Conservation (phyloP, 2,888 invertebrate genomes). For the Marronus borbonicus region DNA sequence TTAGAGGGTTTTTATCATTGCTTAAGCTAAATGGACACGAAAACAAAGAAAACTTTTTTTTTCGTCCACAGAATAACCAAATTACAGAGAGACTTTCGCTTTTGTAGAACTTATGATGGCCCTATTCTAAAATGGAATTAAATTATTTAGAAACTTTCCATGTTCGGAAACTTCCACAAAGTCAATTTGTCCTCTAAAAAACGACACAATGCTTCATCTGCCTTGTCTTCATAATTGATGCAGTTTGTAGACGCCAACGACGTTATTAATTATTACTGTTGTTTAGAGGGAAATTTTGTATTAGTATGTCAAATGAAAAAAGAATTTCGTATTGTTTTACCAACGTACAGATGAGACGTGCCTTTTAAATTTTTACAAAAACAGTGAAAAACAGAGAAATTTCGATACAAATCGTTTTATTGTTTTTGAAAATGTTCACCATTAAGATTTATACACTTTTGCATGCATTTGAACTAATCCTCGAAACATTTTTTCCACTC, state of each 20-base stretch:
- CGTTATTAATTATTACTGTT: conserved; percentile 3
- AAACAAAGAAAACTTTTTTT: neutral
- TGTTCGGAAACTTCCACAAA: conserved; percentile 14
- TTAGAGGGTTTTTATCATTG: neutral
- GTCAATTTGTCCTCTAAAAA: conserved; percentile 32
- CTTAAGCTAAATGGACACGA: neutral
- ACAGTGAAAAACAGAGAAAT: too few species aligned
- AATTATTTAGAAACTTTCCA: conserved; percentile 24
- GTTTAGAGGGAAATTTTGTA: neutral
- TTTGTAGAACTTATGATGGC: neutral
- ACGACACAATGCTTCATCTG: neutral
- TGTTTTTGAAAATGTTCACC: too few species aligned
- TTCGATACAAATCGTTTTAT: too few species aligned
- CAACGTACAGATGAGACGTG: neutral
- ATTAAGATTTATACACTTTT: too few species aligned
- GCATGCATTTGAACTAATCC: too few species aligned
- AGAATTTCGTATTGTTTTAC: neutral
- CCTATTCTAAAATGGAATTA: conserved; percentile 3
- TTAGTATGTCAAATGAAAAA: neutral
- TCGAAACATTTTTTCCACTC: too few species aligned
- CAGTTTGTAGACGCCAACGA: neutral
- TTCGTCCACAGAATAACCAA: neutral
- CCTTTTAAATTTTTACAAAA: too few species aligned
- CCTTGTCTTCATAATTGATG: conserved; percentile 10
- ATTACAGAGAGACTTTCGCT: neutral